Evolutionary conservation across 2,113 vertebrate genomes (phyloP), one percentile per base, ranked within the genome.

Genomic region (Platysteira castanea): DNA sequence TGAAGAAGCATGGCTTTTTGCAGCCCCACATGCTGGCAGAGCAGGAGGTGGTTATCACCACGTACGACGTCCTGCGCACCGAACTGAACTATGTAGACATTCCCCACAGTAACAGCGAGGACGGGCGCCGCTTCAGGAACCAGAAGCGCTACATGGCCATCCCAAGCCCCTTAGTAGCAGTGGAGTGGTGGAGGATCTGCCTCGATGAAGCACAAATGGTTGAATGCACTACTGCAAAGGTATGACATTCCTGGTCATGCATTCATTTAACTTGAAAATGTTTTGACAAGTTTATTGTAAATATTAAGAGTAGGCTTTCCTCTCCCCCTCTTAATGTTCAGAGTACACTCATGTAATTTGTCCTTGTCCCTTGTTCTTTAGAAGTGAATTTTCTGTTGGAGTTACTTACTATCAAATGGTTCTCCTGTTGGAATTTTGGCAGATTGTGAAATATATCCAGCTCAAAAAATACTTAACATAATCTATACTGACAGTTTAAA

Each of bases 61-160:
- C 99, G 0, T 99, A 99, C 1, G 99, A 99, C 23, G 99, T 99
- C 39, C 98, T 99, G 78, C 99, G 99, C 64, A 98, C 98, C 1
- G 99, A 99, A 31, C 98, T 99, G 73, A 99, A 99, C 98, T 99
- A 99, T 3, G 99, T 99, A 0, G 99, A 99, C 95, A 99, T 99
- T 64, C 99, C 99, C 6, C 99, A 99, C 97, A 99, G 99, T 64
- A 99, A 99, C 97, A 99, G 99, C 35, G 97, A 99, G 93, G 99
- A 99, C 5, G 99, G 99, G 2, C 99, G 99, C 31, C 99, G 99
- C 57, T 99, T 99, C 94, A 97, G 99, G 84, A 99, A 99, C 92
- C 99, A 99, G 98, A 99, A 99, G 95, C 98, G 99, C 18, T 99
- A 99, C 92, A 99, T 99, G 99, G 99, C 99, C n/a, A 97, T 99